Base-by-base conservation (phyloP, 2,113 vertebrate species). In the Thinocorus orbignyianus region DNA sequence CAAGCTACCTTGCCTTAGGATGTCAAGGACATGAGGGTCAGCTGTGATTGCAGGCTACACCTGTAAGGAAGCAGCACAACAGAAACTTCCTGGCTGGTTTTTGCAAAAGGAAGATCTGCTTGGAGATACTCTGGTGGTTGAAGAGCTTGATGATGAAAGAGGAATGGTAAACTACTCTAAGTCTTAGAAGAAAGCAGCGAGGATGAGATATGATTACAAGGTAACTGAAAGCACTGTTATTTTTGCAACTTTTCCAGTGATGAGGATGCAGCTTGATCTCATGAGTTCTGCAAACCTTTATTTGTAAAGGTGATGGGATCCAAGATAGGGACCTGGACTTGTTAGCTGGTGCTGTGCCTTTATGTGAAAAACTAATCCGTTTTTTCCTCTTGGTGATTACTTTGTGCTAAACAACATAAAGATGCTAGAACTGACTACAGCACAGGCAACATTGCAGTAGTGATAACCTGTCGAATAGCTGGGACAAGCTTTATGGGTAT, bases 201-300 rank as follows among this genome's bases (percentile, higher is more conserved):
- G 33, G 26, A 52, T 17, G 44, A 35, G 60, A 4, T 13, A 5
- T 7, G 61, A 14, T 22, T 14, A 17, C 10, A 60, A 60, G 64
- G 37, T n/a, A 39, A 49, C 2, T 24, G n/a, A 22, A 57, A 70
- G 20, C 2, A 1, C 20, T 69, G 17, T 31, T 39, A 13, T 19
- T 70, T 86, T 81, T 7, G 2, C 16, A 69, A 9, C 24, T n/a
- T 92, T 94, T 55, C 93, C 94, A 5, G 35, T 17, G 11, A 46
- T 13, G 22, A n/a, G 26, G 54, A 23, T 44, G 49, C 74, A 51
- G 66, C 35, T 97, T 18, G 70, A 87, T 33, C 91, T 91, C 48
- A 57, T 46, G 69, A 98, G 90, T 46, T 98, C 94, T 13, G 93
- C 88, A 85, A 92, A 95, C 22, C 90, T 93, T 92, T 96, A 61